These are phyloP conservation scores for Gopherus evgoodei DNA, from an alignment of 2,113 vertebrate species.

Conservation along the genomic window DNA sequence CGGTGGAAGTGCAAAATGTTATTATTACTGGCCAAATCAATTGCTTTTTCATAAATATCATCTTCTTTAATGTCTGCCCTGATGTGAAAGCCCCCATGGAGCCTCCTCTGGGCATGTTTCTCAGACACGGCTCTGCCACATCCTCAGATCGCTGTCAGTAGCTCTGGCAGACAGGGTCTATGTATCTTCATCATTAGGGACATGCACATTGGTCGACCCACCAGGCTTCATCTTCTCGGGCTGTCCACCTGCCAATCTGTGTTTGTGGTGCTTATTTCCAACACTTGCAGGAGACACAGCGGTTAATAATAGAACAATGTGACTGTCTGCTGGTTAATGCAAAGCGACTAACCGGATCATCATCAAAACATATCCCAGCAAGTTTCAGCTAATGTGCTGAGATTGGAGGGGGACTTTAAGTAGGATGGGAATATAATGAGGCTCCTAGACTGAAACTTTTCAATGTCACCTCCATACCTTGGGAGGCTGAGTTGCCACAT, in stretches of 20 bases:
- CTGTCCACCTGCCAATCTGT: background rate
- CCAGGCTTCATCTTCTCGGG: rapidly evolving
- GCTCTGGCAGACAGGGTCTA: background rate
- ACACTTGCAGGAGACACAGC: background rate
- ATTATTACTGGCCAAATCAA: background rate
- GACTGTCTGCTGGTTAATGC: background rate
- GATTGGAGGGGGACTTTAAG: background rate
- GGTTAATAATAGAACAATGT: background rate
- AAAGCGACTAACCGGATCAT: background rate
- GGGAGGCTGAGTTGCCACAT: background rate
- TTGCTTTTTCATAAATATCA: background rate
- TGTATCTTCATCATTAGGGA: background rate
- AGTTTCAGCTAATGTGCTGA: background rate
- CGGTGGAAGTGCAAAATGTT: background rate
- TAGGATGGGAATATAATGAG: background rate
- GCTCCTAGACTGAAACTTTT: background rate
- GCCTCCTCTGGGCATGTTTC: background rate
- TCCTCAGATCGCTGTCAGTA: background rate
- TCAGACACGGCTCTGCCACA: background rate
- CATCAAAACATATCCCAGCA: background rate
- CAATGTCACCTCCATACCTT: background rate
- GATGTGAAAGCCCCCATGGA: rapidly evolving
- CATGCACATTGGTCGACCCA: background rate
- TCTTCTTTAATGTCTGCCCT: background rate
- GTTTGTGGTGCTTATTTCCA: background rate